Evolutionary conservation across 37 sponge, comb jelly and placozoan species (phyloP).

Genomic region (Halichondria panicea): DNA sequence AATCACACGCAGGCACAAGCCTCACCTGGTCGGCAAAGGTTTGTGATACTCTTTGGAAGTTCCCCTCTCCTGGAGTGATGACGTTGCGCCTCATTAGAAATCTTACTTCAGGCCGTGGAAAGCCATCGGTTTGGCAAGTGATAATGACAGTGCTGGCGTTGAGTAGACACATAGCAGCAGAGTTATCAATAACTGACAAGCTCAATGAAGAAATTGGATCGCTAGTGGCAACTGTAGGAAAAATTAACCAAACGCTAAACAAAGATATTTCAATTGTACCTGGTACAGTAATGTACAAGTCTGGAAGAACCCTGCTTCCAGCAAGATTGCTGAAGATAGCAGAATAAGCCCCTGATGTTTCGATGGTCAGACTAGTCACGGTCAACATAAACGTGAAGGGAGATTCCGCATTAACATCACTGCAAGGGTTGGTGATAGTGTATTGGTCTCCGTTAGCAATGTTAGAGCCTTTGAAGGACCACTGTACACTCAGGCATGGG

Average conservation of each 20-base stretch:
- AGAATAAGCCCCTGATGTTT: slow-evolving; percentile 18
- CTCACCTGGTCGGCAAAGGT: too few relatives aligned
- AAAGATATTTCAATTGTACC: background rate
- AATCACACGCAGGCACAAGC: too few relatives aligned
- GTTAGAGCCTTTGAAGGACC: slow-evolving; percentile 3
- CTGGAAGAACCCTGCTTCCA: background rate
- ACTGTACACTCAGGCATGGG: slow-evolving; percentile 24
- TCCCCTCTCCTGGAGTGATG: background rate
- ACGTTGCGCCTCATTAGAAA: background rate
- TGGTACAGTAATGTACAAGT: slow-evolving; percentile 13
- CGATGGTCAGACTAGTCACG: background rate
- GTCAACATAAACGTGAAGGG: slow-evolving; percentile 26
- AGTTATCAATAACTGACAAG: background rate
- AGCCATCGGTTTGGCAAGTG: slow-evolving; percentile 31
- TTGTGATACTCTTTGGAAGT: background rate
- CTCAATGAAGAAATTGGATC: background rate
- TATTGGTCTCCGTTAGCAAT: background rate
- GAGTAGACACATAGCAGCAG: slow-evolving; percentile 8
- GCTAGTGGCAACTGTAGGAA: background rate
- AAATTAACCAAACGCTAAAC: background rate
- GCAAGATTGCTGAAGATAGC: slow-evolving; percentile 15
- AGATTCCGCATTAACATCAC: background rate
- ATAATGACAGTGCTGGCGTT: slow-evolving; percentile 2
- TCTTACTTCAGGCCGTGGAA: slow-evolving; percentile 19
- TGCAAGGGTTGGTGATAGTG: background rate